Conservation (phyloP, 2,113 vertebrate genomes). For the Sphaerodactylus townsendi region DNA sequence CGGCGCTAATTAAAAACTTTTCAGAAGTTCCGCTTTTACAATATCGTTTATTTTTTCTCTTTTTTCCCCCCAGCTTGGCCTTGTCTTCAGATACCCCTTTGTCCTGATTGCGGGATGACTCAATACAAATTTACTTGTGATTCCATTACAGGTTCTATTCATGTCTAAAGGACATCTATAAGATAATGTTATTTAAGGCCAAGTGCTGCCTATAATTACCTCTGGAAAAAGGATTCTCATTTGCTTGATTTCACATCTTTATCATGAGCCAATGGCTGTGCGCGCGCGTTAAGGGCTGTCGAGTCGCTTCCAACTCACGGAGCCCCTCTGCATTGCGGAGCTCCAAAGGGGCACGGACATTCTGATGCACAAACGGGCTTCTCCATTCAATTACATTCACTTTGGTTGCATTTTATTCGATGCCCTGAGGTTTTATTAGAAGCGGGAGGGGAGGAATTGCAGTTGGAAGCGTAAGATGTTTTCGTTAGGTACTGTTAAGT, state of each 20-base stretch:
- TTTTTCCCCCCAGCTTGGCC: neutral
- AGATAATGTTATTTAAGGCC: neutral
- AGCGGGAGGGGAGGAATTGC: too few relatives aligned
- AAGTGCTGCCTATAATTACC: neutral
- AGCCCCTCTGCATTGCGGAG: too few relatives aligned
- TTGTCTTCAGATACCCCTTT: neutral
- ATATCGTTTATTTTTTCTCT: conserved; percentile 3
- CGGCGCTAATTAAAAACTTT: conserved; percentile 41
- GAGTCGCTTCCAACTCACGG: too few relatives aligned
- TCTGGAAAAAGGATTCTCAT: neutral
- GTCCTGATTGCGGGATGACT: neutral
- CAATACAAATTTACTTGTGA: neutral
- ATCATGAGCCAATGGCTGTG: neutral
- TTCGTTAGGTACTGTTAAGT: too few relatives aligned
- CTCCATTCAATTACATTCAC: neutral
- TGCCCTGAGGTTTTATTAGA: too few relatives aligned
- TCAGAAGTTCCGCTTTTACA: neutral
- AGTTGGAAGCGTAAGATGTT: too few relatives aligned
- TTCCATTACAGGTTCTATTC: neutral
- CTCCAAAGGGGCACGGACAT: too few relatives aligned
- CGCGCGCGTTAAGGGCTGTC: too few relatives aligned
- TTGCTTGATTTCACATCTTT: neutral
- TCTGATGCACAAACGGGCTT: neutral
- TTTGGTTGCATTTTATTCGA: too few relatives aligned
- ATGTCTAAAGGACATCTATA: neutral